A percentile compares a stretch with the other conserved stretches of the same genome.
Conservation (phyloP, 2,113 vertebrate species). For the Phalacrocorax brasilianus region DNA sequence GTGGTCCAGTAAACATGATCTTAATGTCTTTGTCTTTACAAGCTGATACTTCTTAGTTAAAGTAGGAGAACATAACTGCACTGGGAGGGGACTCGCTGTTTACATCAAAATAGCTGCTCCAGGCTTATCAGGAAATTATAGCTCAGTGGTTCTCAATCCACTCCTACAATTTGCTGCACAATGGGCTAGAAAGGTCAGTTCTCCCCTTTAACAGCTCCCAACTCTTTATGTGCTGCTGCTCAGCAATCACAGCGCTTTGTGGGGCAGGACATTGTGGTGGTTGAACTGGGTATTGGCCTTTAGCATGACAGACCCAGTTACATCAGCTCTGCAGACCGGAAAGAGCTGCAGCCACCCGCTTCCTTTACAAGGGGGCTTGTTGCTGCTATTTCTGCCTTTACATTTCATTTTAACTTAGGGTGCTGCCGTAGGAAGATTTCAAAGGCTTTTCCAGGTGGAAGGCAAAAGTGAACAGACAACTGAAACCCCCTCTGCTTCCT, state of each 20-base stretch:
- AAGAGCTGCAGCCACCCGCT: neutral
- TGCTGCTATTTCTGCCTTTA: neutral
- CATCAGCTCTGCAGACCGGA: neutral
- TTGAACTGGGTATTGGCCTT: neutral
- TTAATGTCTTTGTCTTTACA: neutral
- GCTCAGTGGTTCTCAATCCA: neutral
- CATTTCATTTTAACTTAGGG: neutral
- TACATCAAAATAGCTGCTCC: neutral
- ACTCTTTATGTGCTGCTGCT: neutral
- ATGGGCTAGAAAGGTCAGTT: neutral
- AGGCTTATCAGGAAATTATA: neutral
- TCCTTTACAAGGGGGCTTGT: neutral
- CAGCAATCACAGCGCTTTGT: fast-evolving
- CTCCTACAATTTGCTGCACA: neutral
- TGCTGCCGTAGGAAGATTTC: neutral
- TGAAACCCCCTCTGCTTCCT: neutral
- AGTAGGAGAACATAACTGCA: neutral
- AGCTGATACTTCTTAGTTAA: neutral
- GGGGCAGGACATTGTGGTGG: neutral
- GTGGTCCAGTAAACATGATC: neutral
- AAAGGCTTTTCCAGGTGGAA: neutral
- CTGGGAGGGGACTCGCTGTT: neutral
- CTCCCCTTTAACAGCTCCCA: neutral
- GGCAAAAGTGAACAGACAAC: fast-evolving
- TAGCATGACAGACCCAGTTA: neutral